A percentile compares a stretch with the other conserved stretches of the same genome.
Evolutionary conservation across 2,797 vertebrate species (phyloP).

Genomic region (Tragopan temminckii): DNA sequence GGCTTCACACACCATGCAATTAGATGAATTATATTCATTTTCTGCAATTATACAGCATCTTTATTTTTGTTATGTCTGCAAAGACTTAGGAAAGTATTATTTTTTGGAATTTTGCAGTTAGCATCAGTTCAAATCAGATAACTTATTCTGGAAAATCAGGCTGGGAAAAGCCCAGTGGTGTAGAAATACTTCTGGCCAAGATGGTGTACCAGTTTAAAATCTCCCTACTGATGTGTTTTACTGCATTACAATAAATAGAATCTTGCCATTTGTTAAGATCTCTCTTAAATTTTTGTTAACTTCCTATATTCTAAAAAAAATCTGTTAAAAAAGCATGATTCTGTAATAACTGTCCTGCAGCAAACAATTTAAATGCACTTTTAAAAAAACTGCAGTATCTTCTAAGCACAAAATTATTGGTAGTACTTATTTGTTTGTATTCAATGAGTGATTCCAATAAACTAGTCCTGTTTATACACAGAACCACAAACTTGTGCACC

Average conservation of each 20-base stretch:
- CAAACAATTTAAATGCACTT: background rate
- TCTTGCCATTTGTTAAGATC: background rate
- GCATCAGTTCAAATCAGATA: background rate
- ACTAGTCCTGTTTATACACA: background rate
- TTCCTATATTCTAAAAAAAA: background rate
- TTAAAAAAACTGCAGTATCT: background rate
- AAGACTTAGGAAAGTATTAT: background rate
- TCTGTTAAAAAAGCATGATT: background rate
- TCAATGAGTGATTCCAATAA: background rate
- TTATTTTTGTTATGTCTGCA: background rate
- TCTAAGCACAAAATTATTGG: background rate
- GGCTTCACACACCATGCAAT: background rate
- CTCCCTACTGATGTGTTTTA: background rate
- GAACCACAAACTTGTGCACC: background rate
- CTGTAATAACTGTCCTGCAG: background rate
- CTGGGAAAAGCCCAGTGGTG: background rate
- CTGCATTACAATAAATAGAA: background rate
- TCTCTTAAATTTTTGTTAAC: background rate
- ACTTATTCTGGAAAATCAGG: background rate
- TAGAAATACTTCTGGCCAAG: background rate
- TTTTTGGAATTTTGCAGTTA: background rate
- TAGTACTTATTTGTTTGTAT: background rate
- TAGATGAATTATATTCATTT: background rate
- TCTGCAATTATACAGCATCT: background rate
- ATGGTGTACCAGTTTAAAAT: background rate